phyloP scores from a whole-genome alignment of 2,113 vertebrate species.

The Odontophorus gujanensis region DNA sequence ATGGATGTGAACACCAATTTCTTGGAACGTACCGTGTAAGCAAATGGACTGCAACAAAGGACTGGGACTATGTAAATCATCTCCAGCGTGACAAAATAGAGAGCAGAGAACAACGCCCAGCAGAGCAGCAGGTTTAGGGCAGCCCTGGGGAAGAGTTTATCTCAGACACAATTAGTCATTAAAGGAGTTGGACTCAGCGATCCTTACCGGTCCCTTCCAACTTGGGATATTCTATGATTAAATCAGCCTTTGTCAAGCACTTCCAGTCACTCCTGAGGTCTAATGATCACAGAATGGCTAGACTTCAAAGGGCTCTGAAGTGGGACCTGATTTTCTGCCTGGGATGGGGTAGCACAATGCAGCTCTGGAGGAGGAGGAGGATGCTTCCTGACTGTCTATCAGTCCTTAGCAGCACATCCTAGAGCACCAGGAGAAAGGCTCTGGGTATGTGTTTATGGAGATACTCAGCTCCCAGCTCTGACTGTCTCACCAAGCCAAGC shows the following conservation, averaged over 20 bases:
- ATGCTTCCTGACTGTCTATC: neutral
- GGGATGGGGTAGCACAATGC: neutral
- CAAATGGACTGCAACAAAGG: constrained; percentile 34
- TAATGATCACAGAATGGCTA: neutral
- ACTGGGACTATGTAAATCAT: constrained; percentile 46
- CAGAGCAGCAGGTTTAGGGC: neutral
- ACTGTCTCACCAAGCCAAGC: neutral
- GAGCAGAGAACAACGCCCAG: neutral
- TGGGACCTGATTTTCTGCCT: neutral
- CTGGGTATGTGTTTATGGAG: neutral
- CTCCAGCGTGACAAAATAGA: constrained; percentile 17
- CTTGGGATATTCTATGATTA: no score
- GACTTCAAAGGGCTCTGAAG: neutral
- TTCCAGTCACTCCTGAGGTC: neutral
- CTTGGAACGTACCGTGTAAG: neutral
- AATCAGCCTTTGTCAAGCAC: neutral
- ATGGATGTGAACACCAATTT: neutral
- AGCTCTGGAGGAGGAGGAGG: neutral
- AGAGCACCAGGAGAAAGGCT: accelerated
- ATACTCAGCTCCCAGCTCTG: neutral
- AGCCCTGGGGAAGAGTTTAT: neutral
- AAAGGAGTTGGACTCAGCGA: neutral
- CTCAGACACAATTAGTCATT: neutral
- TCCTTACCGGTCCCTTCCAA: no score
- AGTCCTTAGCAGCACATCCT: neutral